Evolutionary conservation across 2,113 vertebrate genomes (phyloP), one percentile per base, ranked within the genome.

Genomic region (Corythaeola cristata): DNA sequence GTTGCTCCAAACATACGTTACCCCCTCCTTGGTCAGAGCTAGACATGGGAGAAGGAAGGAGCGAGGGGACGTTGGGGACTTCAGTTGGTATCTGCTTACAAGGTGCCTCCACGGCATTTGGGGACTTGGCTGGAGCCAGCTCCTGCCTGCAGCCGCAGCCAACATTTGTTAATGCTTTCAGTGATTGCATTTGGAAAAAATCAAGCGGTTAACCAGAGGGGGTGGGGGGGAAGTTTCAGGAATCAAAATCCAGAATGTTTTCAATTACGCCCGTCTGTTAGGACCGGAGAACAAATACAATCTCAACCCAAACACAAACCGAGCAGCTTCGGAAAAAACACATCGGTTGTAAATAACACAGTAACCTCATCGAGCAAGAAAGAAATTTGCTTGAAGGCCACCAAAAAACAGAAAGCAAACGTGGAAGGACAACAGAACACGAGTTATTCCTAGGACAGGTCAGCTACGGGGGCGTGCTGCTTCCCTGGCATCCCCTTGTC

Each of bases 131-230:
- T 80, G 93, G 88, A 95, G 80, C 85, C 15, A 11, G 82, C 67
- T 90, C 89, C 80, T 28, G 96, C 95, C 88, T 92, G 77, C 81
- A 96, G 95, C 71, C 22, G 15, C 75, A 82, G 89, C 79, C 95
- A 96, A 96, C 75, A 23, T 95, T 95, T 90, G 91, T 83, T 94
- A 97, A 96, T 50, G 89, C 78, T 21, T 71, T 90, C 97, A 89
- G 95, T 97, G 97, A 98, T 96, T 88, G 91, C 97, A 97, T 96
- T 97, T 63, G 94, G 98, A 97, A 98, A 97, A 97, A 98, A 97
- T 97, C 96, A 92, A 97, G 98, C 24, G 97, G 98, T 98, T 98
- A 98, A 97, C 98, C 98, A 96, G 92, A 97, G 83, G 55, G 44
- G 88, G 81, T 12, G 63, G 89, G 87, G 88, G 87, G 94, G 83